Evolutionary conservation across 2,113 vertebrate species (phyloP).

Genomic region (Antechinus stuartii): DNA sequence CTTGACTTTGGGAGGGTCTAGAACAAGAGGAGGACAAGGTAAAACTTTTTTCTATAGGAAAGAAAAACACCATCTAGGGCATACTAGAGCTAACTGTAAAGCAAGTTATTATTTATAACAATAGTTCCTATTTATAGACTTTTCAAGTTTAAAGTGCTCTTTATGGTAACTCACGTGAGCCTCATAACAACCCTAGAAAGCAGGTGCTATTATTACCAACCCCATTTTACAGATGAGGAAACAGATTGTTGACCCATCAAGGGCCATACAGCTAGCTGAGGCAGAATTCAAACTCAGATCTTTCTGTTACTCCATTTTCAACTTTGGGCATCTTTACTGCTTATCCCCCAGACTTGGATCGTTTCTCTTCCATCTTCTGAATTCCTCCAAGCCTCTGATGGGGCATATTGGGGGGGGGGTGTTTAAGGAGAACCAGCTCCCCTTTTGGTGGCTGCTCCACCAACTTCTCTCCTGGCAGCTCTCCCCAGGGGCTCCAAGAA

Average conservation of each 20-base stretch:
- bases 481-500: too few species aligned
- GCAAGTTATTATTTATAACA: background rate
- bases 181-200: background rate
- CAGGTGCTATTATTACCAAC: background rate
- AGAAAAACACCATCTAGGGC: background rate
- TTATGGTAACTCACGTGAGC: background rate
- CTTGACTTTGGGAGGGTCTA: background rate
- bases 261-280: background rate
- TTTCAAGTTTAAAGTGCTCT: background rate
- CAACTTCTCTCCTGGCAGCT: too few species aligned
- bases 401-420: too few species aligned
- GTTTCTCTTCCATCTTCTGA: background rate
- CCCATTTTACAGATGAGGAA: background rate
- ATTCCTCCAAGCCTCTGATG: background rate
- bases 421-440: too few species aligned
- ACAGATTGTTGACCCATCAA: background rate
- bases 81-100: background rate
- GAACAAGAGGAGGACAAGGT: background rate
- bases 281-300: background rate
- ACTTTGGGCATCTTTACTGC: too few species aligned
- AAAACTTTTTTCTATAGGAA: background rate
- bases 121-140: background rate
- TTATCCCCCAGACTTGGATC: too few species aligned
- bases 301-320: too few species aligned
- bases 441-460: too few species aligned